Conservation (phyloP, 2,113 vertebrate species). For the Galeopterus variegatus region DNA sequence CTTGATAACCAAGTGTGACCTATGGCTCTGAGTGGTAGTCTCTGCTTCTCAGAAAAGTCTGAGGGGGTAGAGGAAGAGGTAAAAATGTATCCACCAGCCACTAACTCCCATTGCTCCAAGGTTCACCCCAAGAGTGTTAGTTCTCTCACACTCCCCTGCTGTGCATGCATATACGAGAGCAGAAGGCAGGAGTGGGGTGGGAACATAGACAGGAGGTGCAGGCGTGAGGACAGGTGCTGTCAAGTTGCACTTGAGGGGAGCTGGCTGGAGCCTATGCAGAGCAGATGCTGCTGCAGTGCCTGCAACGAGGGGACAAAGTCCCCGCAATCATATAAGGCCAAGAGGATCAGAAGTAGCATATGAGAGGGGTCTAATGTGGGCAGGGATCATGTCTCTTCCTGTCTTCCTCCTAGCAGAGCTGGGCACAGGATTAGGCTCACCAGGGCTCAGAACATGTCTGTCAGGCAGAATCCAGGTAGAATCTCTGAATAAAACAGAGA, state of each 20-base stretch:
- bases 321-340: background rate
- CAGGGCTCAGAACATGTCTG: background rate
- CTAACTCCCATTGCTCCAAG: background rate
- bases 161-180: background rate
- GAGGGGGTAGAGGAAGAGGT: background rate
- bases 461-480: background rate
- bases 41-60: constrained; percentile 6
- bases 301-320: background rate
- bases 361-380: background rate
- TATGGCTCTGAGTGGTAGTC: background rate
- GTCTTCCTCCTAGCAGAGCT: background rate
- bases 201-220: background rate
- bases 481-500: background rate
- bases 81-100: background rate
- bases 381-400: background rate
- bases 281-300: background rate
- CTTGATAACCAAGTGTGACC: background rate
- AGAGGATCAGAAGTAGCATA: background rate
- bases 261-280: rapidly evolving
- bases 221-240: background rate
- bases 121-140: background rate
- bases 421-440: background rate
- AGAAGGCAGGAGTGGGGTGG: background rate
- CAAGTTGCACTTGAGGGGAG: background rate
- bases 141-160: background rate